Base-by-base conservation (phyloP, 2,888 invertebrate species). In the Poecilus cupreus region DNA sequence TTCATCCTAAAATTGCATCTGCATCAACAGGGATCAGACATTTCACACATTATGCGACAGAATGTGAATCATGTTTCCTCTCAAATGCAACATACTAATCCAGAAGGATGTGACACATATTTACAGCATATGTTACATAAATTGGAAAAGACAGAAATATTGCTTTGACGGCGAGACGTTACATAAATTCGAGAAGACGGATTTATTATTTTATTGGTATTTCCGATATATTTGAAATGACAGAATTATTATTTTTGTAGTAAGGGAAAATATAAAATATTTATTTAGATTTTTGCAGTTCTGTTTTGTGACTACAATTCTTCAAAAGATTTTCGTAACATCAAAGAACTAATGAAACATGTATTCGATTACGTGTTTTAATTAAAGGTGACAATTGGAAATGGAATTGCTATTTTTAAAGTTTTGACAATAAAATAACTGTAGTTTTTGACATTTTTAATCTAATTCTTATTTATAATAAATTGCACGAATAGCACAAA, bases 141-240 rank as follows among this genome's bases (percentile, higher is more conserved):
- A 51, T 51, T 18, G 8, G 16, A 51, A 51, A 51, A 1, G 51
- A 51, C 51, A 18, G 51, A 51, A 13, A 18, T 22, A 51, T 18
- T 51, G 13, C 13, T 18, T 8, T 18, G 18, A 18, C 18, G 13
- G 1, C 3, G 2, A 3, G 43, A 43, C 43, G 5, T 13, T n/a
- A 32, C 54, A 11, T 60, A 37, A 18, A 68, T 68, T 68, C 16
- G 8, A 68, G 18, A 18, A 3, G 37, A 22, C 64, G 10, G 32
- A 37, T 32, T 68, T 68, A 37, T 32, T 32, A 13, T 64, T 64
- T 64, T 64, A 37, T 32, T 64, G 18, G 26, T 26, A 68, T 68
- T 22, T 68, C 16, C 16, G 11, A 32, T 37, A 37, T 20, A 37
- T 37, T 32, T 64, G 6, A 22, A 18, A 37, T 16, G 37, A 37